phyloP scores from a whole-genome alignment of 2,113 vertebrate genomes.

The Coryphaenoides rupestris region DNA sequence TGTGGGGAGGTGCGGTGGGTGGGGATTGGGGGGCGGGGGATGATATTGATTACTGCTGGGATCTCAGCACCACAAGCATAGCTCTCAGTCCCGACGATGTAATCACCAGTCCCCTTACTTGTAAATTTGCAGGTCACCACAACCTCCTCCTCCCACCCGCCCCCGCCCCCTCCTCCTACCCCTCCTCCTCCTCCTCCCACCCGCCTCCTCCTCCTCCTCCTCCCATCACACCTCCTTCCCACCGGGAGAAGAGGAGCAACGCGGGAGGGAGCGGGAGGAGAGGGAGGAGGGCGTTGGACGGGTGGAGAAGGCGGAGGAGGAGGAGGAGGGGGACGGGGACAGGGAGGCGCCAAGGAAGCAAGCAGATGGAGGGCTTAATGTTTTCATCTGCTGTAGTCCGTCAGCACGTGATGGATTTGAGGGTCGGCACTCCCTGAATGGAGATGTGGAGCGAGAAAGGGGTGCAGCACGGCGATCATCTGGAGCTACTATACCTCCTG shows the following conservation, averaged over 20 bases:
- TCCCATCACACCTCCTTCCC: too few species aligned
- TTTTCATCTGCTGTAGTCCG: constrained; percentile 65
- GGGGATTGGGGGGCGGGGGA: constrained; percentile 34
- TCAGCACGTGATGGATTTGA: constrained; percentile 53
- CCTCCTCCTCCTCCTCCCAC: too few species aligned
- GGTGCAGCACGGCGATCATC: not conserved
- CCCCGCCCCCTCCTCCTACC: too few species aligned
- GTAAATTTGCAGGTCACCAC: constrained; percentile 65
- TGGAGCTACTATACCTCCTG: too few species aligned
- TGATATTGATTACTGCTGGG: constrained; percentile 74
- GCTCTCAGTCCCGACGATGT: constrained; percentile 69
- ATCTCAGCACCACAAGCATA: constrained; percentile 68
- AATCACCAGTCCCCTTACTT: constrained; percentile 68
- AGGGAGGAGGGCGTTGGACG: too few species aligned
- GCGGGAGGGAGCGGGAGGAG: constrained; percentile 10
- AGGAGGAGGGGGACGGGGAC: too few species aligned
- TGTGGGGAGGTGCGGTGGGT: constrained; percentile 32
- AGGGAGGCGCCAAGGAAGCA: constrained; percentile 44
- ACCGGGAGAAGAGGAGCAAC: not conserved
- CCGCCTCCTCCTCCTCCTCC: too few species aligned
- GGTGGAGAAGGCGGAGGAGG: too few species aligned
- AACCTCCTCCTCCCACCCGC: too few species aligned
- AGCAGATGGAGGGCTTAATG: constrained; percentile 66
- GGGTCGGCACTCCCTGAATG: constrained; percentile 41
- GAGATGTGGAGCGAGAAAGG: constrained; percentile 1